Evolutionary conservation across 2,888 invertebrate genomes (phyloP), one percentile per base, ranked within the genome.

Genomic region (Adelphocoris suturalis): DNA sequence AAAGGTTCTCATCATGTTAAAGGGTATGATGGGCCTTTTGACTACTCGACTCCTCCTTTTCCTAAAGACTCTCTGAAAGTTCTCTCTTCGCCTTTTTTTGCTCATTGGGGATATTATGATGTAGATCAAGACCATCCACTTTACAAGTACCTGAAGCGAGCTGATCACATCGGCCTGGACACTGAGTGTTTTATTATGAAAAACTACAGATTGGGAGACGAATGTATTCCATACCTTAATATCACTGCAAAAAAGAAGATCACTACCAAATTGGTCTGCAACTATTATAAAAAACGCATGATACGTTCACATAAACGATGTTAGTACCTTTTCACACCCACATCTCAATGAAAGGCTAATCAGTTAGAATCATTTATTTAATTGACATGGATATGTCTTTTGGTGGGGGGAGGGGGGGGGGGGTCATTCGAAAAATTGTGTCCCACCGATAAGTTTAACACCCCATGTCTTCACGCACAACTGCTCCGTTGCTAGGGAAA

Each of bases 61-160:
- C 85, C 85, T 61, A 85, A 85, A 85, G 55, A 61, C 23, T 85
- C 85, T 13, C 14, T 85, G 13, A 57, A 85, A 37, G 85, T 85
- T 27, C 61, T 85, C 28, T n/a, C 14, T 0, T 85, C 85, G 16
- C 85, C 85, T 12, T 85, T 85, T 85, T 85, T 37, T 61, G 85
- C 85, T 61, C 85, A 85, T n/a, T 85, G 85, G 85, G 4, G 12
- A 0, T 57, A 61, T 57, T 85, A 61, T 46, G 61, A 85, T 37
- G n/a, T 85, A n/a, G 85, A 85, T 61, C 57, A 61, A 13, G 61
- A 55, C 16, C 85, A 85, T 46, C 85, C 85, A 37, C 0, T 85
- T 13, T 27, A 57, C 19, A 61, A 57, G 23, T 61, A 37, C 28
- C 4, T 85, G 57, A 55, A 61, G 61, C 57, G 85, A 4, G 27